A percentile compares a stretch with the other conserved stretches of the same genome.
These are phyloP conservation scores for Phortica magna DNA, from an alignment of 2,888 invertebrate genomes.

Conservation along the genomic window DNA sequence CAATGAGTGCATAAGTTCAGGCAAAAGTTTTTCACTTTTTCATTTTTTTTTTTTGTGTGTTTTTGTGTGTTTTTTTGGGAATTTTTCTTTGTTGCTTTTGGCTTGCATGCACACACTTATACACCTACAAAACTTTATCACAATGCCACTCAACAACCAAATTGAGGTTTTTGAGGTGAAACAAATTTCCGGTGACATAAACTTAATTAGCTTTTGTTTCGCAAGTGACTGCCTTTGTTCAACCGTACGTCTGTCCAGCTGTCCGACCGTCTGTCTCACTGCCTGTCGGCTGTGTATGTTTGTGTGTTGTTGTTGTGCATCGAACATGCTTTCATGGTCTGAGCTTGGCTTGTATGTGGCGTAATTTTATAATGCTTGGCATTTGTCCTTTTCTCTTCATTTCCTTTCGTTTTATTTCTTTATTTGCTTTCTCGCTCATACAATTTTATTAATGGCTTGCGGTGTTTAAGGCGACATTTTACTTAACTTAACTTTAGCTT, in stretches of 20 bases:
- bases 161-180: constrained; percentile 76
- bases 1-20: constrained; percentile 73
- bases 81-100: constrained; percentile 10
- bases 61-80: constrained; percentile 41
- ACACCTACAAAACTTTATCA: constrained; percentile 66
- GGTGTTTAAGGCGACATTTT: constrained; percentile 59
- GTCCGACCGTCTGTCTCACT: constrained; percentile 21
- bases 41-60: neutral
- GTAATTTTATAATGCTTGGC: constrained; percentile 26
- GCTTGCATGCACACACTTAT: constrained; percentile 16
- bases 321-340: constrained; percentile 12
- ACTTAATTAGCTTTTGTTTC: constrained; percentile 78
- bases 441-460: constrained; percentile 57
- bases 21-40: constrained; percentile 60
- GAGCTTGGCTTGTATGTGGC: constrained; percentile 26
- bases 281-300: constrained; percentile 3
- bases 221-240: constrained; percentile 63
- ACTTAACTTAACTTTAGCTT: constrained; percentile 51
- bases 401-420: neutral
- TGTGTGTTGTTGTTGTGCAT: constrained; percentile 20
- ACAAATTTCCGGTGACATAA: constrained; percentile 79
- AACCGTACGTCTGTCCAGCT: constrained; percentile 67
- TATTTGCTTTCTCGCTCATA: neutral
- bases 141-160: constrained; percentile 61
- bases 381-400: neutral